Percentiles rank a stretch among this genome's conserved stretches.
These are phyloP conservation scores for Pseudochirops cupreus DNA, from an alignment of 2,797 vertebrate species.

Conservation along the genomic window DNA sequence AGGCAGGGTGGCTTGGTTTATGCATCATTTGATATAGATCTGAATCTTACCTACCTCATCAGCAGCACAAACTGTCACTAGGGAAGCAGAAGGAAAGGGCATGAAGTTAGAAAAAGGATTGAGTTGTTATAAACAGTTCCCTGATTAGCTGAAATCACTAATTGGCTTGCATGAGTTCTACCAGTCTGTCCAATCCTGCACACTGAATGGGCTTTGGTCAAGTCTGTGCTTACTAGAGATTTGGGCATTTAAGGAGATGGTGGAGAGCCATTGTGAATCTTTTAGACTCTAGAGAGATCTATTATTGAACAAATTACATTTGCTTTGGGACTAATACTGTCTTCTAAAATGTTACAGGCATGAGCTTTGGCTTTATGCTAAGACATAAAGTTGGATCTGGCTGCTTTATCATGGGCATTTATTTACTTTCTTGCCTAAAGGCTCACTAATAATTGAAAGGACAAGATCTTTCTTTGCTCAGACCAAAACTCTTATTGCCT, in stretches of 20 bases:
- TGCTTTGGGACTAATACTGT: background rate
- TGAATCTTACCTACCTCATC: constrained; percentile 36
- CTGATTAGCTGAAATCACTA: constrained; percentile 34
- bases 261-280: background rate
- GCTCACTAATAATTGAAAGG: background rate
- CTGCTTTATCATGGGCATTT: background rate
- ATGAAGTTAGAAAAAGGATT: constrained; percentile 29
- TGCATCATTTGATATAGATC: background rate
- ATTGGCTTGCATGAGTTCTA: constrained; percentile 13
- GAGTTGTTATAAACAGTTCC: background rate
- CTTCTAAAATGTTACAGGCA: background rate
- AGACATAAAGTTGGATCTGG: constrained; percentile 1
- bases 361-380: background rate
- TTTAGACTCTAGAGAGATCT: background rate
- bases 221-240: background rate
- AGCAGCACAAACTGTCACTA: constrained; percentile 42
- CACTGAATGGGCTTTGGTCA: background rate
- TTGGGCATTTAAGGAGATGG: fast-evolving
- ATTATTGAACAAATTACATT: background rate
- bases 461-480: background rate
- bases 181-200: background rate
- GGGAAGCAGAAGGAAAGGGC: constrained; percentile 21
- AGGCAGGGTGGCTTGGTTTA: background rate
- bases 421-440: background rate
- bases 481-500: constrained; percentile 49